Percentiles rank a stretch among this genome's conserved stretches.
phyloP scores from a whole-genome alignment of 2,113 vertebrate genomes.

The Corythoichthys intestinalis region DNA sequence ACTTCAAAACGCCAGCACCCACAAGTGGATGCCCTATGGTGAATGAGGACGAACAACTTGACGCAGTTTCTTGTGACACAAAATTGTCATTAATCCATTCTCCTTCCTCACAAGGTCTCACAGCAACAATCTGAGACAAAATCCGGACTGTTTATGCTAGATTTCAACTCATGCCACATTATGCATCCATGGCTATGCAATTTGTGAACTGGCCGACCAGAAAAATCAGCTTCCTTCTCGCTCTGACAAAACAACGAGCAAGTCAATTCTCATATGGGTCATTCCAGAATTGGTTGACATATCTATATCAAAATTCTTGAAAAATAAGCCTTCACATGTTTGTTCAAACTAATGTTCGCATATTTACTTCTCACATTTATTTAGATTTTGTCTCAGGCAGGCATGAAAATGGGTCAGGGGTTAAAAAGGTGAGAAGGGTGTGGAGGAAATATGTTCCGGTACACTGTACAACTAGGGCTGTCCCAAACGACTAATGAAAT shows the following conservation, averaged over 20 bases:
- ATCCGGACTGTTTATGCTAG: not conserved
- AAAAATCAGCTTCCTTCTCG: constrained; percentile 24
- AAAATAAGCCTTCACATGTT: no score
- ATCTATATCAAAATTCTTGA: no score
- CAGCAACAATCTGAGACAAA: not conserved
- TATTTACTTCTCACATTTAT: no score
- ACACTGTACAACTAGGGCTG: no score
- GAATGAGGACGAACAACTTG: not conserved
- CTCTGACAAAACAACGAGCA: not conserved
- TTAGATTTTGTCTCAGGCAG: no score
- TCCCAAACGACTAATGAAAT: no score
- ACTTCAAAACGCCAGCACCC: constrained; percentile 35
- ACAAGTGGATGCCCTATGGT: constrained; percentile 23
- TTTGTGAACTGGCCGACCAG: constrained; percentile 20
- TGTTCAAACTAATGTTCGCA: no score
- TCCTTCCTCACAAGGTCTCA: constrained; percentile 13
- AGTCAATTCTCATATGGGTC: constrained; percentile 6
- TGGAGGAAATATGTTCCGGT: no score
- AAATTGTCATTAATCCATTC: constrained; percentile 1
- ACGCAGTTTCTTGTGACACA: not conserved
- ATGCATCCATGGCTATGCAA: constrained; percentile 18
- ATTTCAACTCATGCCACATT: constrained; percentile 23
- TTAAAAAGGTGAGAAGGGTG: no score
- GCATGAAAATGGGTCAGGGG: no score
- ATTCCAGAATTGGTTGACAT: not conserved